Evolutionary conservation across 2,888 invertebrate species (phyloP), one percentile per base, ranked within the genome.

Genomic region (Neelides folsomi): DNA sequence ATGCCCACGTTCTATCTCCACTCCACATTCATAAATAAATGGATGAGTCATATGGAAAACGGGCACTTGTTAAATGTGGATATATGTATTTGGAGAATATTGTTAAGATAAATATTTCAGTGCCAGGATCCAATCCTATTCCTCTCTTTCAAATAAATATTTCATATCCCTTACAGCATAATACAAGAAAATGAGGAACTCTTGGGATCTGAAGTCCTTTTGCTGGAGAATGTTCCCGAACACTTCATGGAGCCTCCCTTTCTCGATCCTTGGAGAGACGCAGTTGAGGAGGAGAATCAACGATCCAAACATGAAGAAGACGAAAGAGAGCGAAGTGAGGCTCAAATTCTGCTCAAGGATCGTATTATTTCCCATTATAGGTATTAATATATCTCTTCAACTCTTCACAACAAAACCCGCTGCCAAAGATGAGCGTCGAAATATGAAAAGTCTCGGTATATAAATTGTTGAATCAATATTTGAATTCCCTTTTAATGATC

Each of bases 261-360:
- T 56, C 47, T 64, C 59, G 41, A 54, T 49, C 15, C 64, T 53
- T 10, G 59, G 58, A 20, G 58, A 54, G 36, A 64, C 59, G 13
- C 64, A 59, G 19, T 63, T 60, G 27, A 56, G 55, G 2, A 67
- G 58, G 6, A 66, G 55, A 51, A 66, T 59, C 7, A 60, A 57
- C 6, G 68, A 63, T 34, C 67, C 67, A 10, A 65, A 55, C 5
- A 69, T 18, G 47, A 67, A 61, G 47, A 69, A 54, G 0, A 68
- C 48, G 40, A 69, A 62, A 20, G 65, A 61, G 9, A 69, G 44
- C 1, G 64, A 63, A 47, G 66, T 58, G 13, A 67, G 47, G 19
- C 63, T 57, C 35, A 66, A 52, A 40, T 56, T 63, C 64, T 64
- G 39, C 9, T 18, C 34, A 38, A 16, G 18, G 5, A 19, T 6